These are phyloP conservation scores for Rhyacophila brunnea DNA, from an alignment of 1,140 invertebrate species.

Conservation along the genomic window DNA sequence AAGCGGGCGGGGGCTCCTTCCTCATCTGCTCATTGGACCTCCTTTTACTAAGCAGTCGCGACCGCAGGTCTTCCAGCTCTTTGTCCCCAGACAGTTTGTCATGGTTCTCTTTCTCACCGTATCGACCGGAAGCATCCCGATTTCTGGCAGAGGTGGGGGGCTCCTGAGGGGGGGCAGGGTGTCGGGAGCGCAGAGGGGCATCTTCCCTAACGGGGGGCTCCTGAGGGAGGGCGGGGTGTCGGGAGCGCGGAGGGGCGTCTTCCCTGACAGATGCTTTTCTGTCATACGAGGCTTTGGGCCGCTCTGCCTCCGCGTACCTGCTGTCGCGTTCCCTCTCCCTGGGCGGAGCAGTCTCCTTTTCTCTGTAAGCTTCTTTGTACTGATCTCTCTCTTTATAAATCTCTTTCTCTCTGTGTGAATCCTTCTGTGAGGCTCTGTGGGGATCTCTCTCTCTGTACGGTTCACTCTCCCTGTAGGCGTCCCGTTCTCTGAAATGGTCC, in stretches of 20 bases:
- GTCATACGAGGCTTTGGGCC: conserved; percentile 27
- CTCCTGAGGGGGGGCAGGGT: not conserved
- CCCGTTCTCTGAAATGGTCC: conserved; percentile 43
- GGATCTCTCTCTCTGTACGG: conserved; percentile 42
- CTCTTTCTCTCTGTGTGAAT: conserved; percentile 36
- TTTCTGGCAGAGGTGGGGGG: not conserved
- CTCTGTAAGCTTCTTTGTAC: conserved; percentile 45
- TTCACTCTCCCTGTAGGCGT: conserved; percentile 38
- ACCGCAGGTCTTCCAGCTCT: conserved; percentile 72
- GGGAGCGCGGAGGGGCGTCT: not conserved
- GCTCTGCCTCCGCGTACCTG: conserved; percentile 38
- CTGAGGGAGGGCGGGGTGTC: not conserved
- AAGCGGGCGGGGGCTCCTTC: conserved; percentile 47
- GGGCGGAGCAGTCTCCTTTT: conserved; percentile 37
- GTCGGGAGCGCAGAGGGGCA: not conserved
- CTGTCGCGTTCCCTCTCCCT: conserved; percentile 36
- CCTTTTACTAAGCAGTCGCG: conserved; percentile 64
- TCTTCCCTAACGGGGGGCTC: conserved; percentile 14
- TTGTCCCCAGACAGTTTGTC: conserved; percentile 56
- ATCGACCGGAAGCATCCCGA: conserved; percentile 44
- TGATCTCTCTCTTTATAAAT: conserved; percentile 51
- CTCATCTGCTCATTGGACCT: conserved; percentile 56
- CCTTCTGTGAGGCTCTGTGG: conserved; percentile 43
- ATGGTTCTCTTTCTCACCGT: conserved; percentile 60
- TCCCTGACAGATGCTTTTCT: conserved; percentile 6